phyloP scores from a whole-genome alignment of 2,888 invertebrate genomes.

The Meiosimyza platycephala region DNA sequence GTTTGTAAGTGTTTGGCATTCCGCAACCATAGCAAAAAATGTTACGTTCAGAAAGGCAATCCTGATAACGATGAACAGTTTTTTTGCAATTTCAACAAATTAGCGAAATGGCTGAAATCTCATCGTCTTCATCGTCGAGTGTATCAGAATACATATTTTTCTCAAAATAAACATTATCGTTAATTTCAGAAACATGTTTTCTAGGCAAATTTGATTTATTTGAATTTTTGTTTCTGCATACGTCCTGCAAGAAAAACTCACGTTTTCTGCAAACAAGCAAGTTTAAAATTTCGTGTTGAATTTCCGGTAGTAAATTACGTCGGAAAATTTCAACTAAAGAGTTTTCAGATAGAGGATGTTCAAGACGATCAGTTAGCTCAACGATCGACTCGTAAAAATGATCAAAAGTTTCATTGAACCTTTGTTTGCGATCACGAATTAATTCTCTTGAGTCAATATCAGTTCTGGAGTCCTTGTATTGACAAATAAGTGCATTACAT shows the following conservation, averaged over 20 bases:
- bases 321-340: constrained; percentile 28
- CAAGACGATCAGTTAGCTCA: no score
- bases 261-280: not conserved
- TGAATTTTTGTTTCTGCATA: not conserved
- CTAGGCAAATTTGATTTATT: no score
- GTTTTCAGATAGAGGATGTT: not conserved
- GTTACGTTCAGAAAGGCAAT: no score
- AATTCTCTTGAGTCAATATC: no score
- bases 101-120: constrained; percentile 8
- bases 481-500: constrained; percentile 19
- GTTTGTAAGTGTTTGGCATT: no score
- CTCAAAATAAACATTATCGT: not conserved
- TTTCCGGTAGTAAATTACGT: constrained; percentile 31
- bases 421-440: constrained; percentile 13
- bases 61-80: no score
- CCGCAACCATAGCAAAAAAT: no score
- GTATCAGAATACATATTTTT: not conserved
- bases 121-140: no score
- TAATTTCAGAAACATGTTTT: not conserved
- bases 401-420: constrained; percentile 27
- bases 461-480: constrained; percentile 26
- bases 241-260: constrained; percentile 2
- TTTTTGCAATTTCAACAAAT: no score
- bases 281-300: constrained; percentile 34
- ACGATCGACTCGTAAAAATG: constrained; percentile 24